These are phyloP conservation scores for Aspidiotus destructor DNA, from an alignment of 2,888 invertebrate species.

Conservation along the genomic window DNA sequence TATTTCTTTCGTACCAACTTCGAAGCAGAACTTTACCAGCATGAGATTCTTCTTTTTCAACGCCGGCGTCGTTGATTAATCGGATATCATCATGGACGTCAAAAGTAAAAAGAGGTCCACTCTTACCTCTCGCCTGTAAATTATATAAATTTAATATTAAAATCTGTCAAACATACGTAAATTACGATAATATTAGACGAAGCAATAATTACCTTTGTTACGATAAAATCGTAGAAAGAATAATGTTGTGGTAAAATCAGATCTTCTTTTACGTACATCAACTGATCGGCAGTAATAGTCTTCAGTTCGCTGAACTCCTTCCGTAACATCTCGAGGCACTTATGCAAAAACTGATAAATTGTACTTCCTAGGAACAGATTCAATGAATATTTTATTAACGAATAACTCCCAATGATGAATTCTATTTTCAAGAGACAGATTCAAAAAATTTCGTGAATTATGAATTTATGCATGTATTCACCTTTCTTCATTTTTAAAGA, in stretches of 20 bases:
- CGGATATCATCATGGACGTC: slow-evolving; percentile 94
- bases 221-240: slow-evolving; percentile 98
- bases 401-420: neutral
- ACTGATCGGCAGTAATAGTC: slow-evolving; percentile 91
- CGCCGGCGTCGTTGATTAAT: slow-evolving; percentile 78
- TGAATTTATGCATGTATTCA: slow-evolving; percentile 39
- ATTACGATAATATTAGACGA: neutral
- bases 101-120: slow-evolving; percentile 94
- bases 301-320: slow-evolving; percentile 95
- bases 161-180: no score
- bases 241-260: slow-evolving; percentile 97
- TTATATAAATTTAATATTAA: neutral
- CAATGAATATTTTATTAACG: neutral
- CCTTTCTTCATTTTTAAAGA: slow-evolving; percentile 93
- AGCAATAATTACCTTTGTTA: slow-evolving; percentile 65
- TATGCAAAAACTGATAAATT: slow-evolving; percentile 82
- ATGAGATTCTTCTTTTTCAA: slow-evolving; percentile 96
- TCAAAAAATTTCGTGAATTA: slow-evolving; percentile 37
- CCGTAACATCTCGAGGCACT: slow-evolving; percentile 72
- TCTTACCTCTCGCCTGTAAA: slow-evolving; percentile 82
- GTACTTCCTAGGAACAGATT: slow-evolving; percentile 56
- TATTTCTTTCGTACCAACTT: slow-evolving; percentile 98
- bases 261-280: slow-evolving; percentile 99
- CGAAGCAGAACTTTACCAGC: slow-evolving; percentile 91
- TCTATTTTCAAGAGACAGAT: no score